Evolutionary conservation across 2,113 vertebrate genomes (phyloP).

Genomic region (Anas platyrhynchos): DNA sequence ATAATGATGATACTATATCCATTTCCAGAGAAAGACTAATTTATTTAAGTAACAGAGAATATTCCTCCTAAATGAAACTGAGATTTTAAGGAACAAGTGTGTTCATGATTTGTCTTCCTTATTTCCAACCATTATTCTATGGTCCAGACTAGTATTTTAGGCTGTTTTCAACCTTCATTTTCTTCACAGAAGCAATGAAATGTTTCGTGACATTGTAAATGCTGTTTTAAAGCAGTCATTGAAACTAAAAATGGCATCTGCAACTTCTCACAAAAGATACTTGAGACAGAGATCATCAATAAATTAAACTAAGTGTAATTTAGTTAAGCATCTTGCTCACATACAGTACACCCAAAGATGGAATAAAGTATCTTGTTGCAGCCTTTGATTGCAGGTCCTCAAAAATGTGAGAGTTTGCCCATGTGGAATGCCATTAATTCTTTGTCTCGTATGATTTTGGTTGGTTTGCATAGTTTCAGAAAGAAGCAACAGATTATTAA

Average conservation of each 20-base stretch:
- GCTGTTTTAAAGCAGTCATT: background rate
- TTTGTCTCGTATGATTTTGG: background rate
- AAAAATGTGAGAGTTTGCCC: background rate
- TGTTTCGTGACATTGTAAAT: background rate
- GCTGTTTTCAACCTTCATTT: background rate
- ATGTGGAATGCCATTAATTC: background rate
- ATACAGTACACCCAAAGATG: background rate
- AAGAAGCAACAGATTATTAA: background rate
- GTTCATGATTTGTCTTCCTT: background rate
- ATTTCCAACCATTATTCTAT: background rate
- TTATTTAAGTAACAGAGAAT: background rate
- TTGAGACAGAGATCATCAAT: background rate
- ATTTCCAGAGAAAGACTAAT: background rate
- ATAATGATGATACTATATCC: background rate
- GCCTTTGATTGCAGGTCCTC: background rate
- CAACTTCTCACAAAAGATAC: background rate
- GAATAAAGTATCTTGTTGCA: background rate
- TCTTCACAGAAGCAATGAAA: background rate
- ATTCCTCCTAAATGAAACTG: background rate
- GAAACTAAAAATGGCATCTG: background rate
- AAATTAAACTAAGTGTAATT: background rate
- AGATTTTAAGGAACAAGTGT: background rate
- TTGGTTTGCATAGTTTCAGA: background rate
- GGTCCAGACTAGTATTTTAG: background rate
- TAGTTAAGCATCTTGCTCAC: background rate